Conservation (phyloP, 2,113 vertebrate genomes). For the Scomber colias region DNA sequence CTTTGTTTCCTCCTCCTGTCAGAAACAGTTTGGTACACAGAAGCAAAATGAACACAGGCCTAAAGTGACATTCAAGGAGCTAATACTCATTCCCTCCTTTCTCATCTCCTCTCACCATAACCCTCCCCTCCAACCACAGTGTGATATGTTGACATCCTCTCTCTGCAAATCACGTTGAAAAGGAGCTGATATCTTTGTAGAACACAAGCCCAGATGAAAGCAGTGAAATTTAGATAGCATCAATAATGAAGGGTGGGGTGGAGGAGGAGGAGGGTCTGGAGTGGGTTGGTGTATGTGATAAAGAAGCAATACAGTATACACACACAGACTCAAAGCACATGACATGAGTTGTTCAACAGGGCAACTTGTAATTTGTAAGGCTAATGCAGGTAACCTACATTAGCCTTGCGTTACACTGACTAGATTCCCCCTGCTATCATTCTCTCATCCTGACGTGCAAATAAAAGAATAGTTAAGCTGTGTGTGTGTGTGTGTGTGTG, state of each 20-base stretch:
- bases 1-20: constrained; percentile 37
- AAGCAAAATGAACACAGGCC: constrained; percentile 30
- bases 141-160: constrained; percentile 24
- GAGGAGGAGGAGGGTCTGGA: neutral
- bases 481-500: neutral
- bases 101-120: constrained; percentile 14
- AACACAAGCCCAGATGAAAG: constrained; percentile 63
- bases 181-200: constrained; percentile 51
- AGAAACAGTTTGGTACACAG: constrained; percentile 18
- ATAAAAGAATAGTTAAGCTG: constrained; percentile 17
- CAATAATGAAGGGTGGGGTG: constrained; percentile 48
- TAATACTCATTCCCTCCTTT: constrained; percentile 5
- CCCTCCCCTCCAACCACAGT: constrained; percentile 4
- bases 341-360: constrained; percentile 29
- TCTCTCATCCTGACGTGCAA: constrained; percentile 30
- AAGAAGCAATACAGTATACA: constrained; percentile 18
- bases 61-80: constrained; percentile 42
- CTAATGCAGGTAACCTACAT: neutral
- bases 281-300: constrained; percentile 25
- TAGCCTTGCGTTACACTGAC: constrained; percentile 33
- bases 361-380: constrained; percentile 56
- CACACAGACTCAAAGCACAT: constrained; percentile 15
- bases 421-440: constrained; percentile 3
- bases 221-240: constrained; percentile 71
- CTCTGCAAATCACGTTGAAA: constrained; percentile 34